Evolutionary conservation across 1,140 invertebrate species (phyloP), one percentile per base, ranked within the genome.

Genomic region (Luehdorfia chinensis): DNA sequence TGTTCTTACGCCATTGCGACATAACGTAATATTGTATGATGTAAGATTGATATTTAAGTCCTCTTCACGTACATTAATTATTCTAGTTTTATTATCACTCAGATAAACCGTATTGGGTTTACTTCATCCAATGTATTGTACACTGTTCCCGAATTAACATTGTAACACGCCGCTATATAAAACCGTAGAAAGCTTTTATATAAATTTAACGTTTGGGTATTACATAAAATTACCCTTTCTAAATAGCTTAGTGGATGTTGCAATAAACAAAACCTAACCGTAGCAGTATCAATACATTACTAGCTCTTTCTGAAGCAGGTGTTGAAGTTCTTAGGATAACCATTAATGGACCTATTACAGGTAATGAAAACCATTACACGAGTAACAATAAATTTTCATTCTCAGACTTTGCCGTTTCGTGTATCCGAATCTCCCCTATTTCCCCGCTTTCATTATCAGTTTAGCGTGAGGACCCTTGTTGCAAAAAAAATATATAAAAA

Each of bases 391-490:
- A 83, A 83, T 85, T 79, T 68, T 49, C 55, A 66, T 70, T 69
- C 59, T 59, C 64, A 59, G 60, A 60, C 75, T 73, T 69, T n/a
- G n/a, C n/a, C 71, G 62, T 48, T 52, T 52, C 49, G 41, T 45
- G 30, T 49, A 41, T 47, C 55, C 54, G 47, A 37, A 62, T 54
- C 52, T 59, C 51, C 65, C 72, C 71, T 30, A 14, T 34, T 18
- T n/a, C 67, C 55, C 28, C 54, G 46, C 64, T 59, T 69, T 73
- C 77, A 76, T 86, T 84, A 86, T 84, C 77, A 77, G 78, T 76
- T 81, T 76, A 77, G 50, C 58, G 59, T 41, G 55, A 75, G 79
- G 71, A 60, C 55, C 64, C 68, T 71, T 59, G 18, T 28, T 9
- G 25, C 19, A 34, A 52, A 60, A 66, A 71, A 83, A 79, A 77